Percentiles rank a stretch among this genome's conserved stretches.
These are phyloP conservation scores for Apoderus coryli DNA, from an alignment of 2,888 invertebrate species.

Conservation along the genomic window DNA sequence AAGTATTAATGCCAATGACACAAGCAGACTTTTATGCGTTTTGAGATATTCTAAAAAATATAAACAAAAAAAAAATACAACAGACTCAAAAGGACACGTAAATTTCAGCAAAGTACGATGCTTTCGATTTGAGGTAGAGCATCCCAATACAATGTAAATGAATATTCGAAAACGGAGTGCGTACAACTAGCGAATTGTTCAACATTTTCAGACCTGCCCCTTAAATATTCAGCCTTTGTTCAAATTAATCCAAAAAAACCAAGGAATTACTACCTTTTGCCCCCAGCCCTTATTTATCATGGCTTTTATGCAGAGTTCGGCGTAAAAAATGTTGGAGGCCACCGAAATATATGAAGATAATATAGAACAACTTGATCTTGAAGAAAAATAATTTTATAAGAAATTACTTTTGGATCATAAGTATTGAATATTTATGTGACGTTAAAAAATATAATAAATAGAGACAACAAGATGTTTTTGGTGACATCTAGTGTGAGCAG, in stretches of 20 bases:
- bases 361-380: slow-evolving; percentile 1
- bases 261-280: slow-evolving; percentile 4
- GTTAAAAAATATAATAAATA: slow-evolving; percentile 3
- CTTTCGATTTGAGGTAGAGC: slow-evolving; percentile 5
- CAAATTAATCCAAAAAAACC: not conserved
- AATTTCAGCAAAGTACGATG: slow-evolving; percentile 5
- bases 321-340: slow-evolving; percentile 2
- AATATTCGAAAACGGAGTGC: slow-evolving; percentile 5
- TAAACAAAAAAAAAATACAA: slow-evolving; percentile 4
- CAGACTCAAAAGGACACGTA: slow-evolving; percentile 3
- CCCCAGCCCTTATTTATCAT: slow-evolving; percentile 6
- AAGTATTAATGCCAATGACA: slow-evolving; percentile 1
- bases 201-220: slow-evolving; percentile 4
- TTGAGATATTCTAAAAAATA: slow-evolving; percentile 5
- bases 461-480: too few relatives aligned
- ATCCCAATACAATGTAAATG: slow-evolving; percentile 5
- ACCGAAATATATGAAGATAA: slow-evolving; percentile 3
- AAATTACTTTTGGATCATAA: not conserved
- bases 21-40: slow-evolving; percentile 4
- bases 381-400: not conserved
- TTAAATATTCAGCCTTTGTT: slow-evolving; percentile 3
- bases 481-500: too few relatives aligned
- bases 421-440: slow-evolving; percentile 4
- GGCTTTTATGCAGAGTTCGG: slow-evolving; percentile 4
- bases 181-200: slow-evolving; percentile 4